These are phyloP conservation scores for Gulo gulo DNA, from an alignment of 2,113 vertebrate species.

Conservation along the genomic window DNA sequence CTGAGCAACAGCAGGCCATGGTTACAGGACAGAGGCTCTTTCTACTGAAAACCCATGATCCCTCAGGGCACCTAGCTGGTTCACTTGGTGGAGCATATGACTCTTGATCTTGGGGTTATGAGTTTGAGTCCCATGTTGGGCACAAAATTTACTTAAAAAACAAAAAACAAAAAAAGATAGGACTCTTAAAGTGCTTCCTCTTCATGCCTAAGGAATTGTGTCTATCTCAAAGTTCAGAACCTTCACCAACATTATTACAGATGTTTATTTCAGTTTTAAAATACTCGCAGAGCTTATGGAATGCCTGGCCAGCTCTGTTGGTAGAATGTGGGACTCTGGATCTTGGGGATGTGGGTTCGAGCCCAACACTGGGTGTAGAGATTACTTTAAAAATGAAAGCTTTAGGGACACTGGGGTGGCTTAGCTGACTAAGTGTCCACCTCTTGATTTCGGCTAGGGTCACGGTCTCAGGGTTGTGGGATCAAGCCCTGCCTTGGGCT, in stretches of 20 bases:
- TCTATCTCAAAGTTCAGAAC: neutral
- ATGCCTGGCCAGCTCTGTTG: neutral
- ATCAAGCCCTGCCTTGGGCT: neutral
- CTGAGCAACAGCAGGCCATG: neutral
- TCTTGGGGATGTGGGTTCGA: neutral
- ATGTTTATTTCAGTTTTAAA: neutral
- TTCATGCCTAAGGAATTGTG: neutral
- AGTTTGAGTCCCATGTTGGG: neutral
- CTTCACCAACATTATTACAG: neutral
- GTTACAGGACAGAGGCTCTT: neutral
- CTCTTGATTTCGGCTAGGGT: neutral
- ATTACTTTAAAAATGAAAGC: neutral
- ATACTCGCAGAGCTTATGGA: neutral
- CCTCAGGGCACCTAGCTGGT: neutral
- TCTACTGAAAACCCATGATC: neutral
- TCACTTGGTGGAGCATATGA: neutral
- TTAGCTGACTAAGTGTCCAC: neutral
- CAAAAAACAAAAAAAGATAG: neutral
- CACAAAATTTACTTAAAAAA: neutral
- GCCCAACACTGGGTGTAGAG: neutral
- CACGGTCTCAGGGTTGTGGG: neutral
- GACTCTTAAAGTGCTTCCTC: neutral
- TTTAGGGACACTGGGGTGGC: neutral
- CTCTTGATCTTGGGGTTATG: neutral
- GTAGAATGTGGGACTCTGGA: neutral